A percentile compares a stretch with the other conserved stretches of the same genome.
phyloP scores from a whole-genome alignment of 2,888 invertebrate genomes.

The Tanypteryx hageni region DNA sequence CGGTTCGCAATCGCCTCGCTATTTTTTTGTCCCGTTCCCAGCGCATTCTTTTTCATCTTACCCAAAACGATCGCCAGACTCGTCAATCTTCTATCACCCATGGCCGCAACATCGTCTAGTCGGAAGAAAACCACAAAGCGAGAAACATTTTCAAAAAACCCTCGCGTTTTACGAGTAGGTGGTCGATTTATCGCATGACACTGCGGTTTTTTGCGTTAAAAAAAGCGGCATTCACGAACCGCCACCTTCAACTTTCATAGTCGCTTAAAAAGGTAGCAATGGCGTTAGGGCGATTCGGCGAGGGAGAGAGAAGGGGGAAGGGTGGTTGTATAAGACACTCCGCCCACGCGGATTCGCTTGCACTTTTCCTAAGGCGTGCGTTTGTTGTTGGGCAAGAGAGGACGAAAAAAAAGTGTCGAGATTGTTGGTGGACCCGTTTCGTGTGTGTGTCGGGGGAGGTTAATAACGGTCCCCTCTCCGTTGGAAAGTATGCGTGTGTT shows the following conservation, averaged over 20 bases:
- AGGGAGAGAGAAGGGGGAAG: background rate
- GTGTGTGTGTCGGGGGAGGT: no score
- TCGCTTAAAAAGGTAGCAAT: background rate
- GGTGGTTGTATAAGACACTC: no score
- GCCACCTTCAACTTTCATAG: background rate
- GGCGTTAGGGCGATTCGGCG: background rate
- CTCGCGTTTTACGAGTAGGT: background rate
- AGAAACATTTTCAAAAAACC: background rate
- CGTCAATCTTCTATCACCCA: background rate
- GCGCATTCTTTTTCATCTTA: no score
- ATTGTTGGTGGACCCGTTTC: no score
- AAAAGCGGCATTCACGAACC: background rate
- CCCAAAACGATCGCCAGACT: no score
- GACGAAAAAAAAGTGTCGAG: no score
- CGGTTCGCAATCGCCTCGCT: no score
- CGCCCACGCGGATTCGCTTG: no score
- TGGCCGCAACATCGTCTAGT: background rate
- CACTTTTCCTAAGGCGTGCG: no score
- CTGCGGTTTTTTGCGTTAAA: background rate
- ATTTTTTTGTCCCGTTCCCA: no score
- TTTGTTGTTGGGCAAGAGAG: no score
- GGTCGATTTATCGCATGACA: conserved; percentile 16
- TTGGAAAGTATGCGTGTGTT: background rate
- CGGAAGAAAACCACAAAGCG: background rate
- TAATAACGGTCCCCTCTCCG: no score